These are phyloP conservation scores for Emydoidea blandingii DNA, from an alignment of 2,797 vertebrate species.

Conservation along the genomic window DNA sequence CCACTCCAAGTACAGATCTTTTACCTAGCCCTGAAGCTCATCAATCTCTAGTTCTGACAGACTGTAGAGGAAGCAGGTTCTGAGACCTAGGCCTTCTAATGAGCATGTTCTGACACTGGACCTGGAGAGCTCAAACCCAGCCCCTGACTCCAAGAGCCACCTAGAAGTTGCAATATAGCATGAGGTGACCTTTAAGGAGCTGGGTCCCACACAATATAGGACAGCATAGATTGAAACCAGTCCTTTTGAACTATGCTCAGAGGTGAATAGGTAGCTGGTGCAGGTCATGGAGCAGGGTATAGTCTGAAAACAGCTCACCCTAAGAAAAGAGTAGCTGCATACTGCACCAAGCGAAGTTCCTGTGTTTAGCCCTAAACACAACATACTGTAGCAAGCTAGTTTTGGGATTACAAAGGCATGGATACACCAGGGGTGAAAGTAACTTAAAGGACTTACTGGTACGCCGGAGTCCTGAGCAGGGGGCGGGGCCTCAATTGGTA, in stretches of 20 bases:
- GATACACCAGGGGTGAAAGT: background rate
- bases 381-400: background rate
- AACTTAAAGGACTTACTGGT: too few relatives aligned
- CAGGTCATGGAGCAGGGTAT: background rate
- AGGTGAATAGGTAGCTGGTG: background rate
- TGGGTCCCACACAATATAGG: background rate
- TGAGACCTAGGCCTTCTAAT: background rate
- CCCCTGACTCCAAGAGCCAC: background rate
- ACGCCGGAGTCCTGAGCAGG: too few relatives aligned
- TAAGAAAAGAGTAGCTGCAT: background rate
- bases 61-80: background rate
- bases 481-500: too few relatives aligned
- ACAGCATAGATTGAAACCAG: background rate
- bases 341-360: background rate
- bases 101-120: background rate
- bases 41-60: background rate
- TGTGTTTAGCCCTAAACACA: background rate
- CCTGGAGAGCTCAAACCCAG: background rate
- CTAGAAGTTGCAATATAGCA: background rate
- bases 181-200: background rate
- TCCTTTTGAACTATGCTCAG: background rate
- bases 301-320: background rate
- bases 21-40: background rate
- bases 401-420: background rate
- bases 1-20: background rate